These are phyloP conservation scores for Bombus impatiens DNA, from an alignment of 1,140 invertebrate genomes.

Conservation along the genomic window DNA sequence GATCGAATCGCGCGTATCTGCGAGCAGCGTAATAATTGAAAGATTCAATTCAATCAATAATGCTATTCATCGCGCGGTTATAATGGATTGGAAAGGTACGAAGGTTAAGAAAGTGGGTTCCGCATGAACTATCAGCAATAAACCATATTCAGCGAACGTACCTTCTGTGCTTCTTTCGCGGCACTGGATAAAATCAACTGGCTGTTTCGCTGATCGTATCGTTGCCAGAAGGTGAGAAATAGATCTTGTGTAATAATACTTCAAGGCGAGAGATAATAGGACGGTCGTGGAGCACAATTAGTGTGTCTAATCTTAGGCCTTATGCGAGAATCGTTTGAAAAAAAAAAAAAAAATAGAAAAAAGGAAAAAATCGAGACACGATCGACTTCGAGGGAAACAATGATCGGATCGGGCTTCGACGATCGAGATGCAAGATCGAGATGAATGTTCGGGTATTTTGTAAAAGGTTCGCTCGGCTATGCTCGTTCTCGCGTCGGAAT, in stretches of 20 bases:
- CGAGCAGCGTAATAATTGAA: background rate
- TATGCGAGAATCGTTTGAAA: background rate
- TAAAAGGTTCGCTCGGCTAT: background rate
- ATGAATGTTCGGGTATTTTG: background rate
- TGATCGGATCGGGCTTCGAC: background rate
- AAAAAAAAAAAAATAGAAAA: background rate
- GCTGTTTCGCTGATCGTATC: slow-evolving; percentile 23
- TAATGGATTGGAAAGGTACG: slow-evolving; percentile 36
- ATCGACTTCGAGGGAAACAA: background rate
- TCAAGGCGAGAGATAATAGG: slow-evolving; percentile 23
- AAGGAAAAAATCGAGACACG: background rate
- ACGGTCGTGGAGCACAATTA: slow-evolving; percentile 8
- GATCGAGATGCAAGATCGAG: background rate
- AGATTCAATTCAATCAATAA: slow-evolving; percentile 26
- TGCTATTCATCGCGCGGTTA: slow-evolving; percentile 13
- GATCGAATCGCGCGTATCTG: too few species aligned
- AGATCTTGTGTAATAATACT: slow-evolving; percentile 29
- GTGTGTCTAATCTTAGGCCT: background rate
- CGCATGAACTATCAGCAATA: slow-evolving; percentile 31
- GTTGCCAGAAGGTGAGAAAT: slow-evolving; percentile 30
- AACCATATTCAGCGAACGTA: slow-evolving; percentile 16
- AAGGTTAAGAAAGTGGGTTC: slow-evolving; percentile 39
- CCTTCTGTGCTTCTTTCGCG: slow-evolving; percentile 28
- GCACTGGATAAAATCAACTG: slow-evolving; percentile 17
- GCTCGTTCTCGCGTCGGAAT: background rate